Conservation (phyloP, 2,113 vertebrate genomes). For the Heptranchias perlo region DNA sequence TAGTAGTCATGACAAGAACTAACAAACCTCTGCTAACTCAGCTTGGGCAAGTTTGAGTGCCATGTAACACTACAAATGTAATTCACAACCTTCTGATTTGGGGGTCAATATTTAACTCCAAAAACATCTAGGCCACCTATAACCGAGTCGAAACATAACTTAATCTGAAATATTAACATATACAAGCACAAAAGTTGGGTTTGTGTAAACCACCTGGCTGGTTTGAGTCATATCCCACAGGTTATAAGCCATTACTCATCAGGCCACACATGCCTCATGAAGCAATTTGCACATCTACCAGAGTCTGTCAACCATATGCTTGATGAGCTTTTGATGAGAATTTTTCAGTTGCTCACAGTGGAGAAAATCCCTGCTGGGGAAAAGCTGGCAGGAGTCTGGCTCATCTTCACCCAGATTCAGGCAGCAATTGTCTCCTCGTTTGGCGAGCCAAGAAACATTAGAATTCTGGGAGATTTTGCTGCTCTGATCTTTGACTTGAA, state of each 20-base stretch:
- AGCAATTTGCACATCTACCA: neutral
- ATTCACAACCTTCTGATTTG: neutral
- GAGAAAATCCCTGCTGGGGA: neutral
- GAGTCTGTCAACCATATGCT: neutral
- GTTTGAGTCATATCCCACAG: neutral
- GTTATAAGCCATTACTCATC: conserved; percentile 20
- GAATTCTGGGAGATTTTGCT: neutral
- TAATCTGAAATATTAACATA: neutral
- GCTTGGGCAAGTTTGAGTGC: neutral
- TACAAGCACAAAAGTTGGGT: neutral
- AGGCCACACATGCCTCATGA: neutral
- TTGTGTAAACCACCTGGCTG: neutral
- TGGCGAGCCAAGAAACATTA: neutral
- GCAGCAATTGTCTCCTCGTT: neutral
- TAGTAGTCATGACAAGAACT: neutral
- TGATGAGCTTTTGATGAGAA: conserved; percentile 14
- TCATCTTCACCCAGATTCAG: neutral
- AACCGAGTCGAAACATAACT: neutral
- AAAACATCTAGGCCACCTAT: neutral
- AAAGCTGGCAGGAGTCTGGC: neutral
- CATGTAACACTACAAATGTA: neutral
- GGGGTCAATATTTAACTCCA: neutral
- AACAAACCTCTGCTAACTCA: neutral
- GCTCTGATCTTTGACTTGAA: neutral
- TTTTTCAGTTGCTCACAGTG: neutral